phyloP scores from a whole-genome alignment of 2,888 invertebrate species.

The Balanococcus diminutus region DNA sequence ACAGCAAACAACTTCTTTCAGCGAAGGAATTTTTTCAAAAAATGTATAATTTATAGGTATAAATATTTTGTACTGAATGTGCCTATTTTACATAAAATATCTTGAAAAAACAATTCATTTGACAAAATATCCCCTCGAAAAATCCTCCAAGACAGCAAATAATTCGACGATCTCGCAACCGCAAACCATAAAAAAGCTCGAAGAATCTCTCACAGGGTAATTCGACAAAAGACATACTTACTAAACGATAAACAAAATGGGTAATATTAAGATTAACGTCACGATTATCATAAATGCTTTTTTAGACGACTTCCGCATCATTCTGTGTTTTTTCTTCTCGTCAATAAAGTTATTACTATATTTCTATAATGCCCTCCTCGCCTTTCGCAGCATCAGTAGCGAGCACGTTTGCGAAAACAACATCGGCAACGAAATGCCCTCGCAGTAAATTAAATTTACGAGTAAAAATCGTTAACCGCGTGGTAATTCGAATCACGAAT shows the following conservation, averaged over 20 bases:
- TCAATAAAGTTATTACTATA: background rate
- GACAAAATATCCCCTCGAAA: too few relatives aligned
- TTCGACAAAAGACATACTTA: too few relatives aligned
- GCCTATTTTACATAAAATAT: too few relatives aligned
- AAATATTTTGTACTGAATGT: too few relatives aligned
- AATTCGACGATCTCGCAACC: too few relatives aligned
- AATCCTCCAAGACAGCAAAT: too few relatives aligned
- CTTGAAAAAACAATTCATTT: too few relatives aligned
- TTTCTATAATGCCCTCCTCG: background rate
- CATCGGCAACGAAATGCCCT: background rate
- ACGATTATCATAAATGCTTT: conserved; percentile 6
- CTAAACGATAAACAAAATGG: conserved; percentile 10
- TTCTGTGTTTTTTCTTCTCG: background rate
- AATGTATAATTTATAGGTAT: too few relatives aligned
- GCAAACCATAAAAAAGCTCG: too few relatives aligned
- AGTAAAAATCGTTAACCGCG: conserved; percentile 16
- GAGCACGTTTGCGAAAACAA: background rate
- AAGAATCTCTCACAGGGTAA: too few relatives aligned
- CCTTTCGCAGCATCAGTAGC: background rate
- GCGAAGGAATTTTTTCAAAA: too few relatives aligned
- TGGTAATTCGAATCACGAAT: conserved; percentile 46
- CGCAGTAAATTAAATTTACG: conserved; percentile 17
- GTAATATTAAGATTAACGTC: conserved; percentile 13
- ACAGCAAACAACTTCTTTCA: too few relatives aligned
- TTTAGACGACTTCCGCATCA: background rate